Evolutionary conservation across 2,113 vertebrate genomes (phyloP).

Genomic region (Ovis canadensis): DNA sequence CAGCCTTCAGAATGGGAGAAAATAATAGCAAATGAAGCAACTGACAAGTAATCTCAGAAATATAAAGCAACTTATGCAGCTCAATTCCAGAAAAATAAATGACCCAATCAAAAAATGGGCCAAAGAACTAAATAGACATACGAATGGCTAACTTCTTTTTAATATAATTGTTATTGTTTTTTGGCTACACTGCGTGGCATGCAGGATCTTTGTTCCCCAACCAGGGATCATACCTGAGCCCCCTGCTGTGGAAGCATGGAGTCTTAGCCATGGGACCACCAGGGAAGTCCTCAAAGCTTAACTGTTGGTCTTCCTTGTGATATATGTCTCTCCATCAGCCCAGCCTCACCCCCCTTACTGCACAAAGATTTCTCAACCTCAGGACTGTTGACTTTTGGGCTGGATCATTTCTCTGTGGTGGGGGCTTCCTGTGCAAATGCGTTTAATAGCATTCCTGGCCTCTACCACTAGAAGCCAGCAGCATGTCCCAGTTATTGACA

Average conservation of each 20-base stretch:
- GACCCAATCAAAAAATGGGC: no score
- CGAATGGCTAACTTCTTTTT: background rate
- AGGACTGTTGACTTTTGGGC: background rate
- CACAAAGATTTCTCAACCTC: background rate
- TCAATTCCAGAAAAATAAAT: no score
- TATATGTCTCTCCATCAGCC: fast-evolving
- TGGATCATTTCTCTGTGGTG: no score
- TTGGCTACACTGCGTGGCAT: background rate
- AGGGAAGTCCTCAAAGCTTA: background rate
- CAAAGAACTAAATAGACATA: no score
- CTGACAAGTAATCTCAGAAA: no score
- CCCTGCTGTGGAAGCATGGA: background rate
- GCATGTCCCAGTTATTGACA: background rate
- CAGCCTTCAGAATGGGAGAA: no score
- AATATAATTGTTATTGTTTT: background rate
- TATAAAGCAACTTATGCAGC: no score
- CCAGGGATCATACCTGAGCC: background rate
- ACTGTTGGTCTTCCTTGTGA: fast-evolving
- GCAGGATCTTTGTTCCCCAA: background rate
- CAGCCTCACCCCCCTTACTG: no score
- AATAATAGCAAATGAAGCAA: no score
- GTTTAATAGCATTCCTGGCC: background rate
- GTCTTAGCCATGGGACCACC: background rate
- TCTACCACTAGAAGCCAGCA: background rate
- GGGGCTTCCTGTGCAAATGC: background rate